A percentile compares a stretch with the other conserved stretches of the same genome.
These are phyloP conservation scores for Epiblema foenella DNA, from an alignment of 2,888 invertebrate genomes.

Conservation along the genomic window DNA sequence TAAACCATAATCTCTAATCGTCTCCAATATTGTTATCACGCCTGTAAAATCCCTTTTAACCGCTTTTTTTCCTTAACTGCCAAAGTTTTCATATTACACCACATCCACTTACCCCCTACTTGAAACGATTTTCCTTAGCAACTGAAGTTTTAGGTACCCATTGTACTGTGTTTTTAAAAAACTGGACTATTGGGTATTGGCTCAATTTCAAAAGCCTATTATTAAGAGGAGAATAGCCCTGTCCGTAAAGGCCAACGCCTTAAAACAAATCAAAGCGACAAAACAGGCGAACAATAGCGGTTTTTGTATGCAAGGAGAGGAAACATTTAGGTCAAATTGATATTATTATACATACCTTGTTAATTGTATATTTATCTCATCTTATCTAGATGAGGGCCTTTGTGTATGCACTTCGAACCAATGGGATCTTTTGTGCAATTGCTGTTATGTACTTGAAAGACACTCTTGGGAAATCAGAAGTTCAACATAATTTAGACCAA, in stretches of 20 bases:
- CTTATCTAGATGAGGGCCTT: too few relatives aligned
- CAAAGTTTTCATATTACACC: conserved; percentile 40
- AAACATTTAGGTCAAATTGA: conserved; percentile 20
- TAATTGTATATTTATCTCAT: too few relatives aligned
- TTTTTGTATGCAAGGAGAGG: conserved; percentile 11
- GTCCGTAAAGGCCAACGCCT: conserved; percentile 2
- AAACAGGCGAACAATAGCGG: conserved; percentile 12
- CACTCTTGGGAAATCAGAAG: too few relatives aligned
- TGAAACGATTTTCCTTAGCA: conserved; percentile 27
- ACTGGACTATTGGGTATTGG: conserved; percentile 24
- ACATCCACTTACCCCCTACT: conserved; percentile 36
- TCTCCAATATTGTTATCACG: conserved; percentile 33
- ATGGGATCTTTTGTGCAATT: too few relatives aligned
- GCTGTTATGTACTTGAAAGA: background rate
- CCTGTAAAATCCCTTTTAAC: conserved; percentile 37
- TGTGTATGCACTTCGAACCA: too few relatives aligned
- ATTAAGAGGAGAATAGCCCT: conserved; percentile 19
- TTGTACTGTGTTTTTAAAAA: conserved; percentile 42
- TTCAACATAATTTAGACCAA: too few relatives aligned
- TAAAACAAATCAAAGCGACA: conserved; percentile 22
- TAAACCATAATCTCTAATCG: conserved; percentile 42
- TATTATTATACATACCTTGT: background rate
- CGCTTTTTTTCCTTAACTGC: conserved; percentile 37
- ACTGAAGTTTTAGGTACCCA: conserved; percentile 36
- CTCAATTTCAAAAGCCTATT: conserved; percentile 25